Percentiles rank a stretch among this genome's conserved stretches.
phyloP scores from a whole-genome alignment of 2,888 invertebrate species.

The Drosophila pullipes region DNA sequence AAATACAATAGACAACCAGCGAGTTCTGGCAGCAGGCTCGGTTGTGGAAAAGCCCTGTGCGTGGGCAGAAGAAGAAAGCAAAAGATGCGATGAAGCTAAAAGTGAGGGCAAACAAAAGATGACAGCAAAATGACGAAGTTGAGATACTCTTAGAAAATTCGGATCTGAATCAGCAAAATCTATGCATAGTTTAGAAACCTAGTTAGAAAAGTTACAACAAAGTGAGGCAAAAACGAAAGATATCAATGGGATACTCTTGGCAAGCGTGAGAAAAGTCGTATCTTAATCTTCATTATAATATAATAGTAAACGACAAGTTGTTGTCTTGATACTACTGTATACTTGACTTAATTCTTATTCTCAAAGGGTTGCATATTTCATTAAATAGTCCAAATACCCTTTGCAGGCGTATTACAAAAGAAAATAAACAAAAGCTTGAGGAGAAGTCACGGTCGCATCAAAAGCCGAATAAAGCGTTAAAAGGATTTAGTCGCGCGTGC shows the following conservation, averaged over 20 bases:
- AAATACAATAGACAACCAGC: conserved; percentile 48
- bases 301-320: too few species aligned
- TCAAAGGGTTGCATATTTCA: neutral
- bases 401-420: neutral
- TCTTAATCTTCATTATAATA: neutral
- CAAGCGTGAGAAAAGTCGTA: neutral
- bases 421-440: conserved; percentile 35
- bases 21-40: conserved; percentile 8
- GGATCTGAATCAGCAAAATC: neutral
- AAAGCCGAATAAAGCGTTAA: conserved; percentile 73
- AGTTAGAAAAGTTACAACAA: neutral
- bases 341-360: neutral
- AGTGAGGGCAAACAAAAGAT: conserved; percentile 22
- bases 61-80: conserved; percentile 31
- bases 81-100: conserved; percentile 23
- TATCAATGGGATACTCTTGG: neutral
- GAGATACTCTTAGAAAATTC: conserved; percentile 16
- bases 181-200: neutral
- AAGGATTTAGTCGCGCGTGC: conserved; percentile 70
- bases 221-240: neutral
- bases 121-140: conserved; percentile 20
- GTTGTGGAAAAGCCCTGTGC: conserved; percentile 16
- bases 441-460: conserved; percentile 46
- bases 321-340: neutral
- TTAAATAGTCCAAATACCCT: neutral